Evolutionary conservation across 2,888 invertebrate genomes (phyloP), one percentile per base, ranked within the genome.

Genomic region (Stenichneumon culpator): DNA sequence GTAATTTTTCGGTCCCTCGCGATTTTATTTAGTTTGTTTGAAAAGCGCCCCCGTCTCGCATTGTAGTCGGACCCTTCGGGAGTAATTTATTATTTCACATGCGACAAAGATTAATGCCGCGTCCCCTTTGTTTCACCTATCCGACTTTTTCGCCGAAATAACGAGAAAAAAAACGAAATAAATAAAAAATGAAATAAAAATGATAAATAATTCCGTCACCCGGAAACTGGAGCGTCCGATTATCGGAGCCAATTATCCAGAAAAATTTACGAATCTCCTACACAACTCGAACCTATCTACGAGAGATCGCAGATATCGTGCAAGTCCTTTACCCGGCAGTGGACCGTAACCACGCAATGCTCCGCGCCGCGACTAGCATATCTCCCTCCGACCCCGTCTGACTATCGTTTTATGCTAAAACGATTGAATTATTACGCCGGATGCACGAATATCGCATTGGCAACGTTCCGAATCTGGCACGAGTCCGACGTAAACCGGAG

Each of bases 341-440:
- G 28, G 72, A 74, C 39, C 36, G 19, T 63, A 63, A 63, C 39
- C 67, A 19, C 67, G 57, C 9, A 74, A 57, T 60, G 16, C 25
- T 28, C 9, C 73, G 19, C 39, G 44, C 60, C 63, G 28, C 63
- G 63, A 63, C 16, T 63, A 63, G 28, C 25, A n/a, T 63, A 28
- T 63, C 63, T 32, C 7, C 25, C 25, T 63, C 63, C 2, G 16
- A 16, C 39, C 74, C 16, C 14, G 28, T 32, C 16, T n/a, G 16
- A 54, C 52, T 19, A 54, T 28, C 28, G 47, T 75, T 65, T 75
- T 75, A 75, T 75, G 65, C 52, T 75, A 65, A 67, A 75, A 67
- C 65, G 65, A 75, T 75, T 75, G 75, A 75, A 75, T 75, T 75
- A 75, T 75, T 75, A 75, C 69, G 79, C 50, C 70, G 79, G 69